These are phyloP conservation scores for Bos indicus DNA, from an alignment of 2,113 vertebrate genomes.

Conservation along the genomic window DNA sequence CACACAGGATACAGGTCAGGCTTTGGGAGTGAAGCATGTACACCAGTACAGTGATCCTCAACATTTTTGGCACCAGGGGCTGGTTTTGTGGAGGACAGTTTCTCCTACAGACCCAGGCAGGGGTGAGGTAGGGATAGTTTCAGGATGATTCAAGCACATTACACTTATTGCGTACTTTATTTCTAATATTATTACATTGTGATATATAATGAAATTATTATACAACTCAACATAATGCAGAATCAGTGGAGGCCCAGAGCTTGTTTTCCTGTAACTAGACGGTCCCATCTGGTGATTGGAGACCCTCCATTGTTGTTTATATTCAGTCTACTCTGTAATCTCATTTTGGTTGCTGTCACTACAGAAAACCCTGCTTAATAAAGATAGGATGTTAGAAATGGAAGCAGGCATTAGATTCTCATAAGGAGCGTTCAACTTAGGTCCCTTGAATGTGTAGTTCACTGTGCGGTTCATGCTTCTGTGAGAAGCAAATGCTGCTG, in stretches of 20 bases:
- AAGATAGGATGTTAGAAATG: background rate
- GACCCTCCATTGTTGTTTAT: background rate
- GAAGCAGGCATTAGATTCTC: background rate
- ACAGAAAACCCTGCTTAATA: background rate
- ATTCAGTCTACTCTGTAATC: background rate
- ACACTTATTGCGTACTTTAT: background rate
- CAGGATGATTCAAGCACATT: background rate
- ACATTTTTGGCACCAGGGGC: background rate
- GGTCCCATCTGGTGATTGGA: background rate
- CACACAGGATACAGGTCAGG: background rate
- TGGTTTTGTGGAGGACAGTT: background rate
- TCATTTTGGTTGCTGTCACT: background rate
- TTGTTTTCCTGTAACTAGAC: background rate
- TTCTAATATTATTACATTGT: background rate
- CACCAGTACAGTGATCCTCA: background rate
- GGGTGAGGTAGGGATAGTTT: background rate
- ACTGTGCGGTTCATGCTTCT: background rate
- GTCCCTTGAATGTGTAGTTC: background rate
- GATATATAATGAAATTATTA: background rate
- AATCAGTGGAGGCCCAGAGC: background rate
- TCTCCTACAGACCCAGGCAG: background rate
- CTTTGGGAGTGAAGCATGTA: background rate
- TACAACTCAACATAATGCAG: background rate
- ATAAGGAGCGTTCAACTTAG: background rate
- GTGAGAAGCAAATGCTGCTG: background rate